These are phyloP conservation scores for Phalacrocorax carbo DNA, from an alignment of 2,113 vertebrate genomes.

Conservation along the genomic window DNA sequence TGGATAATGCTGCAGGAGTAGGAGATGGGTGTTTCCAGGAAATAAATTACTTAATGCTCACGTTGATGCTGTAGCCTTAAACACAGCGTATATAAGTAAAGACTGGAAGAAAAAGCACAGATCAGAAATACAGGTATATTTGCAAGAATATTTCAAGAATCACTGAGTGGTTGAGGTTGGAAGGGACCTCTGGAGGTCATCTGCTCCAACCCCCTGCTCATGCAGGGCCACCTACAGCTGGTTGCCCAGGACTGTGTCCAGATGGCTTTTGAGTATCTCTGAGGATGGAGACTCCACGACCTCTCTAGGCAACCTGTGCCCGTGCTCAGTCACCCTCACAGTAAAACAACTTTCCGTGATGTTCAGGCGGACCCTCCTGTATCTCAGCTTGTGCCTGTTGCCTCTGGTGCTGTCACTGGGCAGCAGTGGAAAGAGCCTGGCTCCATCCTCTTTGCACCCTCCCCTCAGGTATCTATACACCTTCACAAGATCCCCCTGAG, in stretches of 20 bases:
- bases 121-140: background rate
- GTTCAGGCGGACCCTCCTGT: background rate
- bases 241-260: rapidly evolving
- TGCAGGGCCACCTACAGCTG: background rate
- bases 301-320: background rate
- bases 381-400: background rate
- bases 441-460: too few species aligned
- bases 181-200: background rate
- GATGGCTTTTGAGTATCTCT: background rate
- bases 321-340: background rate
- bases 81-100: background rate
- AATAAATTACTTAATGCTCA: background rate
- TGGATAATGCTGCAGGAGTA: background rate
- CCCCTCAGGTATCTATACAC: too few species aligned
- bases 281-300: background rate
- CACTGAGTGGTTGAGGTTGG: background rate
- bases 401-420: too few species aligned
- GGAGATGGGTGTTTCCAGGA: background rate
- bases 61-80: background rate
- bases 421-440: too few species aligned
- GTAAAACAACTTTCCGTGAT: too few species aligned
- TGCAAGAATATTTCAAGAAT: background rate
- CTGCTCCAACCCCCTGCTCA: background rate
- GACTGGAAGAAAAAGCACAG: background rate
- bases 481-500: too few species aligned